Percentiles rank a stretch among this genome's conserved stretches.
phyloP scores from a whole-genome alignment of 1,140 invertebrate genomes.

The Brachystomella parvula region DNA sequence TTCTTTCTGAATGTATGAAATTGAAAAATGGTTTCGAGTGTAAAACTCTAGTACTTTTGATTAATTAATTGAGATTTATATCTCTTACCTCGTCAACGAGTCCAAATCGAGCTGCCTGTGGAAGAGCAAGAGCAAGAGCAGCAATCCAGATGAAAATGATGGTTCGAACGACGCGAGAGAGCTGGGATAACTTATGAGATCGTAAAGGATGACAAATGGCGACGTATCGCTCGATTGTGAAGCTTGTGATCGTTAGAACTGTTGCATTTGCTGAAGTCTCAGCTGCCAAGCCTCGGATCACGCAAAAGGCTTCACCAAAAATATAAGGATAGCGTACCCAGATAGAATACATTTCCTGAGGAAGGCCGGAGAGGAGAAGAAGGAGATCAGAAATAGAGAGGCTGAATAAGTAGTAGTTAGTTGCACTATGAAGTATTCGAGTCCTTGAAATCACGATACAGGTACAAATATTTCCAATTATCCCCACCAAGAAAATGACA shows the following conservation, averaged over 20 bases:
- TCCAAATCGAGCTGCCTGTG: constrained; percentile 50
- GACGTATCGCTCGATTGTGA: constrained; percentile 80
- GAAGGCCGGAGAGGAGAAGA: constrained; percentile 67
- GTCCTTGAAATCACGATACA: constrained; percentile 54
- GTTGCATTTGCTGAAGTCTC: constrained; percentile 85
- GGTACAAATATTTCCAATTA: constrained; percentile 53
- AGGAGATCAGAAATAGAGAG: constrained; percentile 87
- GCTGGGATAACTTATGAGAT: constrained; percentile 41
- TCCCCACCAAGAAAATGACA: constrained; percentile 48
- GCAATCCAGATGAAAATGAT: constrained; percentile 55
- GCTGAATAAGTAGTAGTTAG: constrained; percentile 58
- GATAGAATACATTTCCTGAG: constrained; percentile 67
- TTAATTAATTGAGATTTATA: constrained; percentile 7
- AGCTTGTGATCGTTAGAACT: constrained; percentile 81
- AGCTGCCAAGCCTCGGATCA: constrained; percentile 57
- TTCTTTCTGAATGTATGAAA: no score
- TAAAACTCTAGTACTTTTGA: background rate
- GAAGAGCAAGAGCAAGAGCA: constrained; percentile 61
- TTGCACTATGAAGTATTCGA: constrained; percentile 51
- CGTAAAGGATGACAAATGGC: constrained; percentile 88
- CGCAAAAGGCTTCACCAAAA: constrained; percentile 66
- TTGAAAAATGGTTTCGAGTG: no score
- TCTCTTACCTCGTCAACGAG: constrained; percentile 38
- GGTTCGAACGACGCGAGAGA: constrained; percentile 52
- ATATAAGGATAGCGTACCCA: constrained; percentile 68